Base-by-base conservation (phyloP, 1,140 invertebrate species). In the Hestina assimilis region DNA sequence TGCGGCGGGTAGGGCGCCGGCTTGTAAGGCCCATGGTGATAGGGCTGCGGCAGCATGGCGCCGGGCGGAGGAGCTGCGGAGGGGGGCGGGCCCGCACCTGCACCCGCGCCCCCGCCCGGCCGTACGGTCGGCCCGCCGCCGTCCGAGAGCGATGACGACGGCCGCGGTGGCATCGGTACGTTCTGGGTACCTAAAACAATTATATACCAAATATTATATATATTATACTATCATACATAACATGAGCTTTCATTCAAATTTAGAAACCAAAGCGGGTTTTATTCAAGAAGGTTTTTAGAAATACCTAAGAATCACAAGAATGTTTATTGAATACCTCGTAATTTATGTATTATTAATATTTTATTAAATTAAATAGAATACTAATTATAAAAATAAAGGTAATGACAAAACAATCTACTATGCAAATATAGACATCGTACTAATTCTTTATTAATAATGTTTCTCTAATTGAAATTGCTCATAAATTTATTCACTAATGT, bases 81-180 rank as follows among this genome's bases (percentile, higher is more conserved):
- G 35, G 73, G 72, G 45, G 74, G 75, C 5, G 71, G 72, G 17
- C 66, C 78, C 42, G 64, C 93, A 90, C 46, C 90, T 91, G 88
- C 91, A 91, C 83, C 91, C 41, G 63, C 66, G 52, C 93, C 90
- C 15, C 91, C 38, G 63, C 94, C 92, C 28, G 67, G 94, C 92
- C 75, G 94, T 94, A 72, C 95, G 93, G 90, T 89, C 79, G 91
- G 92, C 78, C 91, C 93, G 89, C 92, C 92, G 87, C 92, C 92
- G 90, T 96, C 95, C 67, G 95, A 94, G 83, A 96, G 94, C 87
- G 95, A 95, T 81, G 96, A 97, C 66, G 96, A 94, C 79, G 96
- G 96, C 72, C 96, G 92, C 72, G 95, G 95, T 83, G 95, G 95
- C 94, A 96, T 96, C 86, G 95, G 93, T 93, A 96, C 94, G 92